A percentile compares a stretch with the other conserved stretches of the same genome.
phyloP scores from a whole-genome alignment of 2,113 vertebrate species.

The Fulmarus glacialis region DNA sequence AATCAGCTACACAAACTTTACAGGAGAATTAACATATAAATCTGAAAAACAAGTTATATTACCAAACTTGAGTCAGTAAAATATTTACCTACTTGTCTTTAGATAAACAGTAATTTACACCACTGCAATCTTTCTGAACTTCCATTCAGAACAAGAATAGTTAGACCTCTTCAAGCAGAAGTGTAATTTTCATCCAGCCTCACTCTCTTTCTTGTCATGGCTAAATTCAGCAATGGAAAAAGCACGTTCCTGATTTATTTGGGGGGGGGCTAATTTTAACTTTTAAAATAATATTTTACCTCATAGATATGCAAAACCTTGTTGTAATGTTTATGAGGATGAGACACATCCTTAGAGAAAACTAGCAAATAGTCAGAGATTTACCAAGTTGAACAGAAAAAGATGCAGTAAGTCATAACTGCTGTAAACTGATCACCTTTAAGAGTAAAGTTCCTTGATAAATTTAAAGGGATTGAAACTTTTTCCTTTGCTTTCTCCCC shows the following conservation, averaged over 20 bases:
- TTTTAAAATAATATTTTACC: neutral
- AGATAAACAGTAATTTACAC: neutral
- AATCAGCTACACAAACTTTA: neutral
- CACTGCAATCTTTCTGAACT: neutral
- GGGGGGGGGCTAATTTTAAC: neutral
- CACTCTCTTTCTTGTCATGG: neutral
- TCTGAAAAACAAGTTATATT: neutral
- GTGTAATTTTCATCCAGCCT: neutral
- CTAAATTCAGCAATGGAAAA: neutral
- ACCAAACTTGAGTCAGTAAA: neutral
- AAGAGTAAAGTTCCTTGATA: neutral
- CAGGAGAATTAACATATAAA: neutral
- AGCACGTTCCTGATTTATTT: accelerated
- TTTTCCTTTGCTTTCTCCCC: neutral
- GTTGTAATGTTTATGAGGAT: neutral
- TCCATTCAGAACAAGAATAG: neutral
- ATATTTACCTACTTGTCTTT: neutral
- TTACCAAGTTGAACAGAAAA: neutral
- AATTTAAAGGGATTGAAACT: neutral
- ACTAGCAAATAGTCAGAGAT: neutral
- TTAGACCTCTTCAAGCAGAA: neutral
- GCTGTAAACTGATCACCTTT: neutral
- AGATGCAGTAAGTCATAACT: neutral
- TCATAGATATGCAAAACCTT: neutral
- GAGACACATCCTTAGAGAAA: neutral